Evolutionary conservation across 1,140 invertebrate species (phyloP).

Genomic region (Zaprionus camerounensis): DNA sequence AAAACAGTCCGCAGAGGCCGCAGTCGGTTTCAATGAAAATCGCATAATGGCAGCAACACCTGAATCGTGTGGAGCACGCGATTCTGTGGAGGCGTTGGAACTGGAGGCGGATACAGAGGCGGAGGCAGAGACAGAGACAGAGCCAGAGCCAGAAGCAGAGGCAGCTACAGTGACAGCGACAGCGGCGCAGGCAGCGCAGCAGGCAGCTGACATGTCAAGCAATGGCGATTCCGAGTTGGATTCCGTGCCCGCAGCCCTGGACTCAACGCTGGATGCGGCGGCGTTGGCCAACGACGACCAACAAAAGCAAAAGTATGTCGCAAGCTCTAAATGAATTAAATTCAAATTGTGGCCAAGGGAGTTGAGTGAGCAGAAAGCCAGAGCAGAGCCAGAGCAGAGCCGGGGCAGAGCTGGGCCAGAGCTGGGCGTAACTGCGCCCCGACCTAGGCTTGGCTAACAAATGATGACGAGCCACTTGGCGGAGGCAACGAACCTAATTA

Average conservation of each 20-base stretch:
- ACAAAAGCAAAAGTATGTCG: slow-evolving; percentile 72
- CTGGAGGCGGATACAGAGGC: slow-evolving; percentile 46
- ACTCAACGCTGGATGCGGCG: slow-evolving; percentile 12
- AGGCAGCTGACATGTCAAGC: slow-evolving; percentile 34
- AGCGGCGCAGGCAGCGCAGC: slow-evolving; percentile 28
- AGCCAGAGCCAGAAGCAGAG: slow-evolving; percentile 8
- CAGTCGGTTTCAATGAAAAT: slow-evolving; percentile 68
- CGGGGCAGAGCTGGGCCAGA: too few relatives aligned
- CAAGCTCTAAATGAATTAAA: slow-evolving; percentile 39
- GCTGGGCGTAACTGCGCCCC: neutral
- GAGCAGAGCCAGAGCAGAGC: neutral
- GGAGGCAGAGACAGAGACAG: slow-evolving; percentile 30
- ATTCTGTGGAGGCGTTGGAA: slow-evolving; percentile 61
- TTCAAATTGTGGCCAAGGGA: slow-evolving; percentile 33
- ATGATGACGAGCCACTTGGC: slow-evolving; percentile 8
- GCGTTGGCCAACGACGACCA: slow-evolving; percentile 38
- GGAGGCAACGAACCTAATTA: slow-evolving; percentile 31
- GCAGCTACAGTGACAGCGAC: slow-evolving; percentile 14
- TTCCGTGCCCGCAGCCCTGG: slow-evolving; percentile 25
- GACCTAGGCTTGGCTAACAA: neutral
- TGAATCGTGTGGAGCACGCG: slow-evolving; percentile 71
- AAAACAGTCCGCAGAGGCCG: slow-evolving; percentile 28
- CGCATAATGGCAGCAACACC: slow-evolving; percentile 73
- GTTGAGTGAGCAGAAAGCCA: neutral
- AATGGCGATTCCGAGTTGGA: slow-evolving; percentile 30